Evolutionary conservation across 2,113 vertebrate genomes (phyloP).

Genomic region (Pantherophis guttatus): DNA sequence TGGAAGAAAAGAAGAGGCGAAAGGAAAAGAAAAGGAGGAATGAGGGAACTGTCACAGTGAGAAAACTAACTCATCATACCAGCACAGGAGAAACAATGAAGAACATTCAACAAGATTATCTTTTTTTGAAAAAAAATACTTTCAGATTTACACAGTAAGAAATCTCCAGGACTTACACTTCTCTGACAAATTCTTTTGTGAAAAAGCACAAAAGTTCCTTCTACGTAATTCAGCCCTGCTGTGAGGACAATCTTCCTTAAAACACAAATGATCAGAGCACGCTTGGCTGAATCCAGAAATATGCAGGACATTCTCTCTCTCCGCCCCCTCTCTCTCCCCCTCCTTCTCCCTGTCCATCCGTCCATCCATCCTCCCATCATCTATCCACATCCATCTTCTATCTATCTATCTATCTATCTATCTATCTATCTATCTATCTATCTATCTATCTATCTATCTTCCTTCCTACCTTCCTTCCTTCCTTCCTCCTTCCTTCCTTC

Average conservation of each 20-base stretch:
- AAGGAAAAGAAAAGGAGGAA: not conserved
- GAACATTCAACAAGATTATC: not conserved
- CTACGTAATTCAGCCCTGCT: not conserved
- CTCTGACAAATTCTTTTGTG: not conserved
- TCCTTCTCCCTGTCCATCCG: too few relatives aligned
- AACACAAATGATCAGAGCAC: not conserved
- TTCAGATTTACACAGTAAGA: not conserved
- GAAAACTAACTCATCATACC: not conserved
- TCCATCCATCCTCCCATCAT: too few relatives aligned
- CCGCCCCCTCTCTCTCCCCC: too few relatives aligned
- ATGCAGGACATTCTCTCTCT: not conserved
- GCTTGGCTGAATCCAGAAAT: not conserved
- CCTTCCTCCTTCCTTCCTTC: too few relatives aligned
- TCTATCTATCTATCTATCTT: too few relatives aligned
- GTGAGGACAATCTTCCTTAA: not conserved
- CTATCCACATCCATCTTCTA: too few relatives aligned
- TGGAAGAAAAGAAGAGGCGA: not conserved
- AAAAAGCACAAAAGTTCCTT: not conserved
- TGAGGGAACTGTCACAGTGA: not conserved
- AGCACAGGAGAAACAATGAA: not conserved
- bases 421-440: accelerated
- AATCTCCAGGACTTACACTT: not conserved
- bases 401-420: too few relatives aligned
- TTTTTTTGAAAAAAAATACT: not conserved
- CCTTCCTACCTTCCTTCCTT: too few relatives aligned